Evolutionary conservation across 2,888 invertebrate genomes (phyloP).

Genomic region (Laspeyria flexula): DNA sequence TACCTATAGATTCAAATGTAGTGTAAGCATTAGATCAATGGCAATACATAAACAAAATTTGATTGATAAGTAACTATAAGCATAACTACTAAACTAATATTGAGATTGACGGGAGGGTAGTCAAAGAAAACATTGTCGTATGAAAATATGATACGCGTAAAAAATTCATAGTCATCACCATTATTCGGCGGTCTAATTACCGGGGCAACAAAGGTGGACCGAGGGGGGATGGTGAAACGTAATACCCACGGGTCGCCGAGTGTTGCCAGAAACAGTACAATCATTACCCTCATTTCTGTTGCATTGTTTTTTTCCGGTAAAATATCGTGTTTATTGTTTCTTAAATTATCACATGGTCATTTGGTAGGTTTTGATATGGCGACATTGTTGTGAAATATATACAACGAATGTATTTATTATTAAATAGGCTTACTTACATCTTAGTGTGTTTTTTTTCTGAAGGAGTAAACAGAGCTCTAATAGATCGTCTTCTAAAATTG

Average conservation of each 20-base stretch:
- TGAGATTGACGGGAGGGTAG: not conserved
- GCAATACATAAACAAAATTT: too few species aligned
- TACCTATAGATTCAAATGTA: too few species aligned
- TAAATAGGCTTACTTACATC: too few species aligned
- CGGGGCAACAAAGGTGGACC: conserved; percentile 30
- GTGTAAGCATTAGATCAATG: too few species aligned
- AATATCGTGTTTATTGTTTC: not conserved
- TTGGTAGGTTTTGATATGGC: too few species aligned
- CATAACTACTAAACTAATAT: conserved; percentile 2
- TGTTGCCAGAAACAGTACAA: conserved; percentile 23
- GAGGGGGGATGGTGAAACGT: conserved; percentile 13
- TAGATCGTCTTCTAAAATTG: too few species aligned
- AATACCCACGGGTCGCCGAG: conserved; percentile 18
- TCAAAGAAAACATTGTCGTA: conserved; percentile 3
- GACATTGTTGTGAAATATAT: too few species aligned
- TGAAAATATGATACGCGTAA: conserved; percentile 32
- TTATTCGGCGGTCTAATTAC: conserved; percentile 42
- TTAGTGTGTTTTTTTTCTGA: too few species aligned
- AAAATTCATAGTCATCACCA: conserved; percentile 40
- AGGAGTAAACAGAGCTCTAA: too few species aligned
- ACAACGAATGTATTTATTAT: too few species aligned
- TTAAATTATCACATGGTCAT: too few species aligned
- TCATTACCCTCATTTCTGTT: not conserved
- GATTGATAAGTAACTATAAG: too few species aligned
- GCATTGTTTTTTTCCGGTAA: not conserved